Evolutionary conservation across 2,888 invertebrate genomes (phyloP), one percentile per base, ranked within the genome.

Genomic region (Mythimna loreyi): DNA sequence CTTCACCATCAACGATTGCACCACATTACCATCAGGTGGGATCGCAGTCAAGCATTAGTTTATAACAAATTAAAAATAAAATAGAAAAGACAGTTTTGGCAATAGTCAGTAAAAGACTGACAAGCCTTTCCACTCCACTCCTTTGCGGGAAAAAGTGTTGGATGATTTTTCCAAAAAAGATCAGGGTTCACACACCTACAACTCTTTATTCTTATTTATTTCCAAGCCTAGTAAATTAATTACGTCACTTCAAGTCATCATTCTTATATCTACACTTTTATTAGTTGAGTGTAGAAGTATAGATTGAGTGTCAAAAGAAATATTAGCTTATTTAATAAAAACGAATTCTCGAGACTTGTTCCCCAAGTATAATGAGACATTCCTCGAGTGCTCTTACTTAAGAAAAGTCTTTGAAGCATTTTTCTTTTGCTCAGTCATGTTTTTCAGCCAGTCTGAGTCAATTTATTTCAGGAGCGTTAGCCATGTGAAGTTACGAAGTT

Each of bases 251-350:
- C 43, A 45, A 45, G n/a, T 3, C 30, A n/a, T 59, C 66, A 78
- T 69, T 23, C 9, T 40, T 52, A 55, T 50, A 59, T 55, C 21
- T 25, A 21, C 25, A 23, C 52, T 36, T 50, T 56, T 28, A 65
- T 59, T 57, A 47, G 60, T 63, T 45, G 25, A 53, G 40, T 36
- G 62, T 43, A 58, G 52, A 47, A 40, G 30, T 59, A 56, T 23
- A 28, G 47, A 79, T 70, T 73, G 53, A 36, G 45, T 63, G 61
- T 64, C 55, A 50, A 69, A 77, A 53, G 69, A 64, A 64, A 69
- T 79, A 78, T 64, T 61, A 58, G 30, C 52, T 52, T 40, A 13
- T 61, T 36, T 60, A 57, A 58, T 50, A 49, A 61, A 58, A 47
- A 28, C 16, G n/a, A 40, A 52, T 68, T 67, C 68, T 73, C 33